phyloP scores from a whole-genome alignment of 2,888 invertebrate genomes.

The Epistrophe eligans region DNA sequence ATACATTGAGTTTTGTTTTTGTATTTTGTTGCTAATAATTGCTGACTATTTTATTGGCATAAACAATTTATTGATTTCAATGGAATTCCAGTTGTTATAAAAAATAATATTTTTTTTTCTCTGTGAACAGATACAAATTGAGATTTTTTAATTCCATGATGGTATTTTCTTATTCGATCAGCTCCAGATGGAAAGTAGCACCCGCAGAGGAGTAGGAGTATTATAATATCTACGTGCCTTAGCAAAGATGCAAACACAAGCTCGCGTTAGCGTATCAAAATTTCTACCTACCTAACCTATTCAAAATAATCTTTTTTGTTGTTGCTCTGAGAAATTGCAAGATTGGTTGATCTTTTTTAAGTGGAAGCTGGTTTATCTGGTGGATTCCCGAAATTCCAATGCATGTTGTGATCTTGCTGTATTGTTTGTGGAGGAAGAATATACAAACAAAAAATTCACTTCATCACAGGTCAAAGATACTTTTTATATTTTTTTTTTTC shows the following conservation, averaged over 20 bases:
- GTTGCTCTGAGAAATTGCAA: conserved; percentile 31
- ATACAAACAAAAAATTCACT: conserved; percentile 28
- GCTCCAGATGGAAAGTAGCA: conserved; percentile 73
- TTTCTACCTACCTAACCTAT: conserved; percentile 28
- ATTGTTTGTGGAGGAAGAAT: conserved; percentile 61
- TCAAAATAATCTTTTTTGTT: conserved; percentile 54
- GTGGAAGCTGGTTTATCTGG: conserved; percentile 70
- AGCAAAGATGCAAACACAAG: conserved; percentile 48
- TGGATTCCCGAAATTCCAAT: conserved; percentile 73
- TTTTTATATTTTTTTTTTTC: conserved; percentile 6
- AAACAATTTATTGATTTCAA: conserved; percentile 61
- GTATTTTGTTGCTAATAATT: conserved; percentile 32
- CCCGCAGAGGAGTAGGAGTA: conserved; percentile 48
- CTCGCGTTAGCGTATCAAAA: not conserved
- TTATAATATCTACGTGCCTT: conserved; percentile 6
- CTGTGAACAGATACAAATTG: conserved; percentile 52
- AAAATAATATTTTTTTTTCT: conserved; percentile 23
- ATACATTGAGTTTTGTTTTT: conserved; percentile 18
- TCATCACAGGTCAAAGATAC: conserved; percentile 28
- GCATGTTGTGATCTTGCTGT: conserved; percentile 69
- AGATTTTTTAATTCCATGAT: conserved; percentile 23
- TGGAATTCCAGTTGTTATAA: conserved; percentile 54
- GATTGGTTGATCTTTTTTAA: conserved; percentile 58
- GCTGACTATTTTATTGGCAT: conserved; percentile 50
- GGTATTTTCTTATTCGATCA: conserved; percentile 55